A percentile compares a stretch with the other conserved stretches of the same genome.
phyloP scores from a whole-genome alignment of 2,888 invertebrate genomes.

The Carcina quercana region DNA sequence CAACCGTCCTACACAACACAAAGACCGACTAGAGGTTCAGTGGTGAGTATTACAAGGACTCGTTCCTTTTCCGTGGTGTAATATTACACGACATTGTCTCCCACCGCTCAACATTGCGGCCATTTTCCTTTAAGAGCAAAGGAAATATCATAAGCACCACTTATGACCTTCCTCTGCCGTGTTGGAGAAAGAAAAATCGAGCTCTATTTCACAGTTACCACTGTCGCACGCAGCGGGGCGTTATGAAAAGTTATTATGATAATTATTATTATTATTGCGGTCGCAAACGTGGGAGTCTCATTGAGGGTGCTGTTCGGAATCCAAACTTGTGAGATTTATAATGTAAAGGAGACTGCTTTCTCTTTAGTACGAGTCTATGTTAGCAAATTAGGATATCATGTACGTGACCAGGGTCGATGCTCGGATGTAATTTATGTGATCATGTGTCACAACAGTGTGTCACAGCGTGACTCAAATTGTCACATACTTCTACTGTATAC shows the following conservation, averaged over 20 bases:
- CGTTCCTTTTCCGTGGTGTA: too few relatives aligned
- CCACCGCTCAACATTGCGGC: slow-evolving; percentile 1
- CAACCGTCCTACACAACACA: too few relatives aligned
- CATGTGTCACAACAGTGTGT: too few relatives aligned
- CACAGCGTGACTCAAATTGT: too few relatives aligned
- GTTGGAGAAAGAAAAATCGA: slow-evolving; percentile 21
- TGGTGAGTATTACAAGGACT: too few relatives aligned
- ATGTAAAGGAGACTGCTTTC: too few relatives aligned
- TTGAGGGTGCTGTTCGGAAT: neutral
- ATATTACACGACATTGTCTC: slow-evolving; percentile 12
- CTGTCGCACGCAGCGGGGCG: slow-evolving; percentile 16
- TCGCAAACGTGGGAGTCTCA: neutral
- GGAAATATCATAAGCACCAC: slow-evolving; percentile 6
- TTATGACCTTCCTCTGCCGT: slow-evolving; percentile 11
- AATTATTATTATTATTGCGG: slow-evolving; percentile 5
- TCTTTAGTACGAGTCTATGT: too few relatives aligned
- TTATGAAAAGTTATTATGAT: slow-evolving; percentile 29
- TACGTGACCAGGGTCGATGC: too few relatives aligned
- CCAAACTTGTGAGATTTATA: neutral
- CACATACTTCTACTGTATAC: too few relatives aligned
- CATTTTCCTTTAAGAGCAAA: slow-evolving; percentile 8
- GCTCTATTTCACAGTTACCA: slow-evolving; percentile 22
- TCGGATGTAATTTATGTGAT: too few relatives aligned
- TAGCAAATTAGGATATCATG: too few relatives aligned
- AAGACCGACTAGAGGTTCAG: too few relatives aligned